Conservation (phyloP, 2,113 vertebrate species). For the Gadus macrocephalus region DNA sequence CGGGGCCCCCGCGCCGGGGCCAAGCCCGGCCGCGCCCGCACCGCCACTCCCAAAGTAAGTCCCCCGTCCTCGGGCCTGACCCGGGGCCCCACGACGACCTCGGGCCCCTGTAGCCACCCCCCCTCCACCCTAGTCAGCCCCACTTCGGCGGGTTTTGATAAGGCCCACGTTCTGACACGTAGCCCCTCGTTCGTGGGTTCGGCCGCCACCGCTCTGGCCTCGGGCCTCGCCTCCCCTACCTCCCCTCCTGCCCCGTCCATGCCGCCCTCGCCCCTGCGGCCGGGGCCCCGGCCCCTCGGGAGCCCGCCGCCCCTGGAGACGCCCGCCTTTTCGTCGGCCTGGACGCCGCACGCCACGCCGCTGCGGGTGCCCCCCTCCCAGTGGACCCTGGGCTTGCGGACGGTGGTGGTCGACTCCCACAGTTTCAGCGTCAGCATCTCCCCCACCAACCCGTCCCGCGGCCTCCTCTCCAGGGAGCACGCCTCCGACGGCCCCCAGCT, state of each 20-base stretch:
- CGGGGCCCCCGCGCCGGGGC: constrained; percentile 71
- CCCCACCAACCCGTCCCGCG: constrained; percentile 33
- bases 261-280: constrained; percentile 27
- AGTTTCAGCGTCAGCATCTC: constrained; percentile 50
- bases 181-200: constrained; percentile 31
- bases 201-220: constrained; percentile 24
- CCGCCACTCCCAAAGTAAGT: constrained; percentile 95
- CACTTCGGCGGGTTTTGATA: constrained; percentile 22
- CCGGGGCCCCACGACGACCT: constrained; percentile 26
- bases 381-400: constrained; percentile 65
- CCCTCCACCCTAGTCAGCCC: constrained; percentile 37
- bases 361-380: constrained; percentile 53
- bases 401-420: constrained; percentile 65
- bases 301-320: constrained; percentile 62
- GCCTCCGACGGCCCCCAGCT: constrained; percentile 35
- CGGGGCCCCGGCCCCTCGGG: constrained; percentile 39
- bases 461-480: constrained; percentile 43
- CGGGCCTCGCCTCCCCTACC: constrained; percentile 28
- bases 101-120: constrained; percentile 56
- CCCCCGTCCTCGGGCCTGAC: constrained; percentile 37
- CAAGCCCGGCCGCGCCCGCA: constrained; percentile 81
- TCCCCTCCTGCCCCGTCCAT: constrained; percentile 26
- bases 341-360: constrained; percentile 44
- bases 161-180: constrained; percentile 21
- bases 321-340: constrained; percentile 34